These are phyloP conservation scores for Salminus brasiliensis DNA, from an alignment of 2,113 vertebrate genomes.

Conservation along the genomic window DNA sequence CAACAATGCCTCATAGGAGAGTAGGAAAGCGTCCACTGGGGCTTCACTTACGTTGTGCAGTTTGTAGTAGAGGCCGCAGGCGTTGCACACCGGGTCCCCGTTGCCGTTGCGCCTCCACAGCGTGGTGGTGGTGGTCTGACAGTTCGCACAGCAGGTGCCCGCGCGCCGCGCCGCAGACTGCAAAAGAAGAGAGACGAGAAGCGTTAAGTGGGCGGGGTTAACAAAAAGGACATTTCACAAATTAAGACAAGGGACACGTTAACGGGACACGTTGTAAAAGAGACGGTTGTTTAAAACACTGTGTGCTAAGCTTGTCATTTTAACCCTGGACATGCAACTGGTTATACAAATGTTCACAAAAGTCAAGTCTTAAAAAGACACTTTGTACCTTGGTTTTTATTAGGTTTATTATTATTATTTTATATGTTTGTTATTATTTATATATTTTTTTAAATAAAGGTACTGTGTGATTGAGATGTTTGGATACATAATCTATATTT, in stretches of 20 bases:
- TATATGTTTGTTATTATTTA: too few relatives aligned
- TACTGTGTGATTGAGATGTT: too few relatives aligned
- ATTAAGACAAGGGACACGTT: background rate
- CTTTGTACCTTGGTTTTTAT: too few relatives aligned
- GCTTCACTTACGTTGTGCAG: constrained; percentile 93
- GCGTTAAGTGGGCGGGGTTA: background rate
- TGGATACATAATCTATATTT: too few relatives aligned
- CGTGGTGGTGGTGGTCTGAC: constrained; percentile 98
- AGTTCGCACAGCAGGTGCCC: constrained; percentile 98
- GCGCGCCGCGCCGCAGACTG: constrained; percentile 97
- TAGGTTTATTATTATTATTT: too few relatives aligned
- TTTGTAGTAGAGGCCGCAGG: constrained; percentile 99
- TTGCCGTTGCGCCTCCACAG: constrained; percentile 98
- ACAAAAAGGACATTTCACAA: background rate
- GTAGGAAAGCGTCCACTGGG: background rate
- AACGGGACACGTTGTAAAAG: too few relatives aligned
- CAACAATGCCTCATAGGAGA: constrained; percentile 55
- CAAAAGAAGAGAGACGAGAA: background rate
- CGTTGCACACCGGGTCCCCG: constrained; percentile 98
- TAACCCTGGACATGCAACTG: too few relatives aligned
- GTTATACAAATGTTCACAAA: too few relatives aligned
- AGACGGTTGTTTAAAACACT: too few relatives aligned
- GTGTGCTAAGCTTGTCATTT: too few relatives aligned
- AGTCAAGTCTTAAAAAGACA: too few relatives aligned
- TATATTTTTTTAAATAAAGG: too few relatives aligned